Evolutionary conservation across 2,797 vertebrate genomes (phyloP).

Genomic region (Melanotaenia maccullochi): DNA sequence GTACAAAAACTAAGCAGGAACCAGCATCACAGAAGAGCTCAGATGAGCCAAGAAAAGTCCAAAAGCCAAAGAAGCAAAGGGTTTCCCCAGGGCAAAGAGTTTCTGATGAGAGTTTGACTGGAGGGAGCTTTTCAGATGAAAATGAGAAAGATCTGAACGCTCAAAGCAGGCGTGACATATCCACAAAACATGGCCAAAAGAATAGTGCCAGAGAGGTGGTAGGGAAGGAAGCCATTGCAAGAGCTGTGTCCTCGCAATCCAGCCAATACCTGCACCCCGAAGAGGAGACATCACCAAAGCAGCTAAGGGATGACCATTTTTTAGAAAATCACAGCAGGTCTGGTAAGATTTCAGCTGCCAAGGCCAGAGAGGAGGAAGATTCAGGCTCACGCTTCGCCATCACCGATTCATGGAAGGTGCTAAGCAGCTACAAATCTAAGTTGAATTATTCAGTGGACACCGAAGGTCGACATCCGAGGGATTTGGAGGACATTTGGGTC

Average conservation of each 20-base stretch:
- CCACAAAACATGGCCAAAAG: background rate
- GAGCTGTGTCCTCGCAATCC: constrained; percentile 23
- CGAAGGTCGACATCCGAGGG: background rate
- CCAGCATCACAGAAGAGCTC: constrained; percentile 21
- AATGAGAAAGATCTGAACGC: constrained; percentile 1
- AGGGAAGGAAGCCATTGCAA: constrained; percentile 19
- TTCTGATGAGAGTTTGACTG: background rate
- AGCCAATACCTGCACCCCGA: background rate
- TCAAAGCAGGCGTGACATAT: background rate
- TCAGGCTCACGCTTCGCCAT: background rate
- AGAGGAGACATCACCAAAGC: constrained; percentile 15
- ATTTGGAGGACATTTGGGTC: constrained; percentile 26
- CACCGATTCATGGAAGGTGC: background rate
- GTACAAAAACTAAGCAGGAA: constrained; percentile 28
- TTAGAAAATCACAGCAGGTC: background rate
- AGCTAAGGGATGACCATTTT: background rate
- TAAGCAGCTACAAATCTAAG: constrained; percentile 1
- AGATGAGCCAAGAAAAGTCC: constrained; percentile 23
- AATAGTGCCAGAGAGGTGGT: constrained; percentile 13
- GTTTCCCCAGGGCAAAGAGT: constrained; percentile 5
- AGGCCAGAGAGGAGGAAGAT: background rate
- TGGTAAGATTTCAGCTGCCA: background rate
- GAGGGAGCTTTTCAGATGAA: constrained; percentile 1
- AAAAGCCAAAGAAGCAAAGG: constrained; percentile 33
- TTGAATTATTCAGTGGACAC: background rate